These are phyloP conservation scores for Lamprotornis superbus DNA, from an alignment of 2,113 vertebrate genomes.

Conservation along the genomic window DNA sequence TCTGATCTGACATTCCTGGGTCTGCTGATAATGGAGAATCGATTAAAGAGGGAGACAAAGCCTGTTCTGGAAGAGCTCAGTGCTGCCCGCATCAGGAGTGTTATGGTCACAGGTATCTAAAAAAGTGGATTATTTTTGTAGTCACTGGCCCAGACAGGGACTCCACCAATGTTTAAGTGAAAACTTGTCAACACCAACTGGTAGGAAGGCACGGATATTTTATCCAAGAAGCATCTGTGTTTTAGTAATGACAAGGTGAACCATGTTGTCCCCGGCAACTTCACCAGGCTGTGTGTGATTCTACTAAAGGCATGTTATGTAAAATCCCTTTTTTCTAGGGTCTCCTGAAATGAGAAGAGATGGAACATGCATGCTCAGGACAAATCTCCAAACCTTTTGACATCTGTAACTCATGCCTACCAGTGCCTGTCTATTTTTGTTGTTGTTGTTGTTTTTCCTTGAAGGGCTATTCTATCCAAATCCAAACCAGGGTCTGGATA, in stretches of 20 bases:
- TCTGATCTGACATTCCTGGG: constrained; percentile 76
- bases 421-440: neutral
- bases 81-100: constrained; percentile 72
- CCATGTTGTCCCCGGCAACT: neutral
- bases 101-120: constrained; percentile 81
- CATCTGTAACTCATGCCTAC: neutral
- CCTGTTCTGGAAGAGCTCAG: constrained; percentile 74
- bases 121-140: neutral
- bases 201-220: neutral
- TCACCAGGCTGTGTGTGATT: neutral
- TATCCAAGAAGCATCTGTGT: neutral
- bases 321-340: neutral
- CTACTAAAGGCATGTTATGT: neutral
- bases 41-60: constrained; percentile 74
- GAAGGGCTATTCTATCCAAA: neutral
- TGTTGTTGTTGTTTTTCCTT: neutral
- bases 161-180: neutral
- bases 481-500: neutral
- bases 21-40: constrained; percentile 79
- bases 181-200: neutral
- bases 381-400: neutral
- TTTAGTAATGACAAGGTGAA: neutral
- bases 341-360: neutral
- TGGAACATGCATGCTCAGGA: neutral
- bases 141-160: neutral